Evolutionary conservation across 2,797 vertebrate species (phyloP).

Genomic region (Galaxias olidus): DNA sequence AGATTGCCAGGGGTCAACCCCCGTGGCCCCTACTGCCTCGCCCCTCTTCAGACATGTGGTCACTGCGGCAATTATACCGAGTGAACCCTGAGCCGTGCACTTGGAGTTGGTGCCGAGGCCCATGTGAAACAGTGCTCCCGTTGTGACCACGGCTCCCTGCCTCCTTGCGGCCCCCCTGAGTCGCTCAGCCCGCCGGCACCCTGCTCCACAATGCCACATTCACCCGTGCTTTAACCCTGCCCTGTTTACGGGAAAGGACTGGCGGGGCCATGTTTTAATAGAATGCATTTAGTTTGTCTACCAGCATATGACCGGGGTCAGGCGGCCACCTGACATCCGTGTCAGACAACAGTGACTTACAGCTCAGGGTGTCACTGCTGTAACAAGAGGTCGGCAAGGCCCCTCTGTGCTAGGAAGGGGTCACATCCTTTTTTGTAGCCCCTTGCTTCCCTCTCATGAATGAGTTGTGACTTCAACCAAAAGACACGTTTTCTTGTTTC

Average conservation of each 20-base stretch:
- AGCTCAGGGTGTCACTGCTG: conserved; percentile 61
- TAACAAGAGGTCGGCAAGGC: conserved; percentile 69
- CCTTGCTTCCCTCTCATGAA: not conserved
- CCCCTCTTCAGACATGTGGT: conserved; percentile 73
- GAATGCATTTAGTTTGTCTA: conserved; percentile 80
- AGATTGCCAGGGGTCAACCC: conserved; percentile 81
- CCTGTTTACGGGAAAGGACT: conserved; percentile 68
- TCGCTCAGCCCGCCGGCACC: conserved; percentile 57
- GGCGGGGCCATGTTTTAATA: conserved; percentile 73
- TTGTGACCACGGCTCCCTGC: conserved; percentile 53
- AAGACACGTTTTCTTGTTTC: conserved; percentile 19
- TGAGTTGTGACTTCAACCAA: conserved; percentile 6
- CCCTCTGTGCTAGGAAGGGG: conserved; percentile 56
- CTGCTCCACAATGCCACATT: conserved; percentile 77
- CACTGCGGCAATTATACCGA: conserved; percentile 78
- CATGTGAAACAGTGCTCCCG: conserved; percentile 65
- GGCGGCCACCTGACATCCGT: conserved; percentile 68
- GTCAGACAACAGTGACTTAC: conserved; percentile 68
- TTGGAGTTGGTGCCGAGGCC: conserved; percentile 70
- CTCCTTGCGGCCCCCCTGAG: conserved; percentile 41
- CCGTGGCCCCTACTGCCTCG: conserved; percentile 59
- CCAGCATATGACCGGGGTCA: conserved; percentile 72
- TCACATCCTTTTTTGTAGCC: conserved; percentile 62
- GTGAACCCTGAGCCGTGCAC: conserved; percentile 75
- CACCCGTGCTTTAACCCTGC: conserved; percentile 68